Percentiles rank a stretch among this genome's conserved stretches.
Conservation (phyloP, 1,140 invertebrate species). For the Meloidogyne floridensis region DNA sequence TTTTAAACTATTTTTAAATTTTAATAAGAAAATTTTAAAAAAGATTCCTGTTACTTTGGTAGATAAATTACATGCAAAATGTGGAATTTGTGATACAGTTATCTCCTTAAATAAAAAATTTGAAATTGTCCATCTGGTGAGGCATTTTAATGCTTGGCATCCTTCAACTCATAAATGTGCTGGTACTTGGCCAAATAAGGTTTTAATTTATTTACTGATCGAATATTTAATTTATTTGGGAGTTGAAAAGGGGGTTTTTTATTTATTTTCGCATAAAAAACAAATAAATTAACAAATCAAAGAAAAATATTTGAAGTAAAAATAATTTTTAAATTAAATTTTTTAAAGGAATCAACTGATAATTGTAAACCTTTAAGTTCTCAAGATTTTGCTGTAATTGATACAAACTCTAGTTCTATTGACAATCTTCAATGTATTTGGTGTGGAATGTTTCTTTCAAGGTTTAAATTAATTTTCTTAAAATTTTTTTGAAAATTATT, state of each 20-base stretch:
- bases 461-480: slow-evolving; percentile 13
- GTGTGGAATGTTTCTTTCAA: slow-evolving; percentile 40
- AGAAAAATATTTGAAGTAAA: background rate
- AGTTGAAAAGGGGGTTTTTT: too few relatives aligned
- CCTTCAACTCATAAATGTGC: slow-evolving; percentile 61
- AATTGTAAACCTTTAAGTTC: slow-evolving; percentile 46
- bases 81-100: slow-evolving; percentile 60
- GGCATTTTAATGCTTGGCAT: slow-evolving; percentile 63
- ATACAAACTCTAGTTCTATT: slow-evolving; percentile 44
- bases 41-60: slow-evolving; percentile 62
- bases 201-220: too few relatives aligned
- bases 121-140: slow-evolving; percentile 63
- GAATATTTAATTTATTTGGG: too few relatives aligned
- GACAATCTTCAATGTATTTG: slow-evolving; percentile 66
- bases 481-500: background rate
- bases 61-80: slow-evolving; percentile 63
- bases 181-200: slow-evolving; percentile 52
- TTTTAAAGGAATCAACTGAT: slow-evolving; percentile 13
- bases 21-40: slow-evolving; percentile 12
- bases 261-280: too few relatives aligned
- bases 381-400: slow-evolving; percentile 63
- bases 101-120: slow-evolving; percentile 65
- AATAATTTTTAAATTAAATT: background rate
- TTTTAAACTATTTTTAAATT: background rate
- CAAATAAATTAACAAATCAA: too few relatives aligned